phyloP scores from a whole-genome alignment of 2,113 vertebrate species.

The Ondatra zibethicus region DNA sequence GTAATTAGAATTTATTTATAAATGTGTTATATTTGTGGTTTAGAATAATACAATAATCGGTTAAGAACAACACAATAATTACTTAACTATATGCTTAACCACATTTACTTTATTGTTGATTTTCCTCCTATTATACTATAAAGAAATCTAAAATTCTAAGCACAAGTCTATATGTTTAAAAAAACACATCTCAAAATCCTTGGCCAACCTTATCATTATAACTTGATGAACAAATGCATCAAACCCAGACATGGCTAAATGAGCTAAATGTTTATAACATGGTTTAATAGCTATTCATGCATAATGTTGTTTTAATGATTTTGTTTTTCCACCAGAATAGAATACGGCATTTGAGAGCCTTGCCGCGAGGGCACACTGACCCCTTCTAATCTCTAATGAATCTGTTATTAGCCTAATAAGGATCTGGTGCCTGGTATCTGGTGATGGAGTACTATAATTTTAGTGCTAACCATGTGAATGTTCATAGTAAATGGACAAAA shows the following conservation, averaged over 20 bases:
- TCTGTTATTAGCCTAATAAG: constrained; percentile 87
- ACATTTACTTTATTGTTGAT: constrained; percentile 23
- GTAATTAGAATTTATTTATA: neutral
- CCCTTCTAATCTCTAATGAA: constrained; percentile 82
- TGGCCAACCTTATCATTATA: constrained; percentile 58
- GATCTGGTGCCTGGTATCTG: constrained; percentile 80
- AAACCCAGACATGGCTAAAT: constrained; percentile 65
- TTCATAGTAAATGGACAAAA: constrained; percentile 46
- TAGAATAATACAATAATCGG: neutral
- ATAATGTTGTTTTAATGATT: constrained; percentile 80
- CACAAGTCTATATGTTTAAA: neutral
- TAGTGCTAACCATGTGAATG: constrained; percentile 83
- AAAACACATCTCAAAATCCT: neutral
- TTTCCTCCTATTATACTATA: constrained; percentile 12
- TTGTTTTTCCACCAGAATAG: constrained; percentile 81
- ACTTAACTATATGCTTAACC: neutral
- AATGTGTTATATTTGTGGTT: neutral
- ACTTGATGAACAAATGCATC: constrained; percentile 61
- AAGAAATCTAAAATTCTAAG: constrained; percentile 44
- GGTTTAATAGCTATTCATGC: constrained; percentile 76
- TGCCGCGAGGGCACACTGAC: constrained; percentile 86
- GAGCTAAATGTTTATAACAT: constrained; percentile 61
- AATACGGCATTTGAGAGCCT: constrained; percentile 67
- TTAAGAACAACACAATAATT: neutral
- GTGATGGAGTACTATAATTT: constrained; percentile 85